These are phyloP conservation scores for Peromyscus nudipes DNA, from an alignment of 2,797 vertebrate species.

Conservation along the genomic window DNA sequence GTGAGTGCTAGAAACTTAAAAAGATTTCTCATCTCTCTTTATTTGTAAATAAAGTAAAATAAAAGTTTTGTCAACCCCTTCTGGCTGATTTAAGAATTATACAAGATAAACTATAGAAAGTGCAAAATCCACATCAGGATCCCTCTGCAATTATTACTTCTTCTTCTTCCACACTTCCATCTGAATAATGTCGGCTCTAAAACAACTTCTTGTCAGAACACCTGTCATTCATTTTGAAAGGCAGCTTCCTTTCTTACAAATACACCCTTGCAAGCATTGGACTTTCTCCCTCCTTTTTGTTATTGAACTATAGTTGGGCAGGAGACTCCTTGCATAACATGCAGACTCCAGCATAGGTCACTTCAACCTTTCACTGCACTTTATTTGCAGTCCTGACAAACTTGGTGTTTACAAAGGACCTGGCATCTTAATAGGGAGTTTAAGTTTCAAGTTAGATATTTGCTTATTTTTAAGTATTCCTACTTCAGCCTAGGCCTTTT, in stretches of 20 bases:
- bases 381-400: conserved; percentile 5
- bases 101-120: background rate
- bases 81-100: background rate
- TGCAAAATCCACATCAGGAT: no score
- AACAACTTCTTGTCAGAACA: background rate
- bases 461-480: conserved; percentile 38
- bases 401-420: background rate
- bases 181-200: background rate
- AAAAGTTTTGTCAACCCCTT: background rate
- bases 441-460: background rate
- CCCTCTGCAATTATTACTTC: background rate
- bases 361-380: background rate
- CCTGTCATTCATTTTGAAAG: conserved; percentile 14
- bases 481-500: background rate
- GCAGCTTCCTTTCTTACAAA: conserved; percentile 18
- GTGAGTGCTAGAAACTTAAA: background rate
- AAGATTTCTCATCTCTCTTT: conserved; percentile 4
- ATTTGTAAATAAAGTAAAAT: conserved; percentile 21
- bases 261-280: background rate
- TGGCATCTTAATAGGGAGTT: background rate
- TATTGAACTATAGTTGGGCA: background rate
- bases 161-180: background rate
- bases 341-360: background rate
- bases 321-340: background rate
- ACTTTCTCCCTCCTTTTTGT: background rate